Evolutionary conservation across 2,113 vertebrate species (phyloP).

Genomic region (Phylloscopus trochiloides): DNA sequence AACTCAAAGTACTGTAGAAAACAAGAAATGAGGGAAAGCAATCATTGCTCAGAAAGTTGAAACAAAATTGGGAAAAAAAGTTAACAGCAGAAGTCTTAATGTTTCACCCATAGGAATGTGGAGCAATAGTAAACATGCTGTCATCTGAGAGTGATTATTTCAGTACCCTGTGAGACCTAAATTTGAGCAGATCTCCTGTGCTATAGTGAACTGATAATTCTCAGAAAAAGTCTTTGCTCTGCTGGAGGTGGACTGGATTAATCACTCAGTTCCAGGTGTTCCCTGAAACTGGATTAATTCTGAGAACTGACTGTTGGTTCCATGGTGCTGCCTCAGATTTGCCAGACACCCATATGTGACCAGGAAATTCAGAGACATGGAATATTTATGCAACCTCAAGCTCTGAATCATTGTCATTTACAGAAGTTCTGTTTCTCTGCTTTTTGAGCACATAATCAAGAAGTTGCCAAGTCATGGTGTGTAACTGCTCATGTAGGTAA

Average conservation of each 20-base stretch:
- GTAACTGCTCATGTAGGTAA: not conserved
- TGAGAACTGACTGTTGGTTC: not conserved
- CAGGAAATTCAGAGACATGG: not conserved
- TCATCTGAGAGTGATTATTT: not conserved
- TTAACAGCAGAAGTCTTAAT: not conserved
- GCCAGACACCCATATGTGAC: not conserved
- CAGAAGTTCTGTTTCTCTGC: not conserved
- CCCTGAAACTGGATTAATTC: not conserved
- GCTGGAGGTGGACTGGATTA: not conserved
- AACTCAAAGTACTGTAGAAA: conserved; percentile 34
- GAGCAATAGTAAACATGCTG: not conserved
- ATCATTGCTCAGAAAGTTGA: conserved; percentile 6
- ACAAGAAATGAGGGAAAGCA: conserved; percentile 24
- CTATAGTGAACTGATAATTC: not conserved
- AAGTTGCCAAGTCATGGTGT: not conserved
- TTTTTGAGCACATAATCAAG: not conserved
- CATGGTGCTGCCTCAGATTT: not conserved
- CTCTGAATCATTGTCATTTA: not conserved
- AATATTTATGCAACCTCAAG: not conserved
- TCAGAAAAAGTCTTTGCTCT: not conserved
- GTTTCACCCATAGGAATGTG: not conserved
- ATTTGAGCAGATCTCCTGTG: not conserved
- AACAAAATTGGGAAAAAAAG: not conserved
- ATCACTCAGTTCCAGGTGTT: not conserved
- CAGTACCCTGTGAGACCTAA: not conserved